These are phyloP conservation scores for Lophotriccus pileatus DNA, from an alignment of 2,797 vertebrate genomes.

Conservation along the genomic window DNA sequence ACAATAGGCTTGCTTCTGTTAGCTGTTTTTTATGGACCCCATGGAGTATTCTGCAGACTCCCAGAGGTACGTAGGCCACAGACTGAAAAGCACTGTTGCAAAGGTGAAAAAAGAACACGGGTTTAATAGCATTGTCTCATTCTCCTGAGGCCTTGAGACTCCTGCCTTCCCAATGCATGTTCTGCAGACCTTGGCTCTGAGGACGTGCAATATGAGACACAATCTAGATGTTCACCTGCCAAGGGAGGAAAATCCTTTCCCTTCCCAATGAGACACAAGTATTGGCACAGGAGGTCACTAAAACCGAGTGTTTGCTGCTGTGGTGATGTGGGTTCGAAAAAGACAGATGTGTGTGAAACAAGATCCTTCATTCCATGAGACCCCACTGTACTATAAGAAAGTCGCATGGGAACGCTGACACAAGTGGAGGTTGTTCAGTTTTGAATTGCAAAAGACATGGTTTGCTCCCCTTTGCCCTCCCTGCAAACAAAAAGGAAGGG, in stretches of 20 bases:
- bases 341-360: constrained; percentile 54
- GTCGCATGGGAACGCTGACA: neutral
- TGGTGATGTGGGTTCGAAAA: neutral
- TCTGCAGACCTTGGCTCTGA: neutral
- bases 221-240: constrained; percentile 21
- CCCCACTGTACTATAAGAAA: neutral
- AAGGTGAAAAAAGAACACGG: neutral
- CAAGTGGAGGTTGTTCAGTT: neutral
- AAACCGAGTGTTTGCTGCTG: constrained; percentile 30
- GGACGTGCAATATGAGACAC: constrained; percentile 15
- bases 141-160: neutral
- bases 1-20: neutral
- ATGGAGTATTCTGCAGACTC: neutral
- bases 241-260: constrained; percentile 43
- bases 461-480: neutral
- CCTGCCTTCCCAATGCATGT: neutral
- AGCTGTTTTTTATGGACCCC: neutral
- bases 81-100: neutral
- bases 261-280: neutral
- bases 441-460: neutral
- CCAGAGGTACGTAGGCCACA: neutral
- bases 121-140: neutral
- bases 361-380: neutral
- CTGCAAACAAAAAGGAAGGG: neutral
- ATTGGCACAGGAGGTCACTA: constrained; percentile 40